Percentiles rank a stretch among this genome's conserved stretches.
phyloP scores from a whole-genome alignment of 2,888 invertebrate genomes.

The Hofmannophila pseudospretella region DNA sequence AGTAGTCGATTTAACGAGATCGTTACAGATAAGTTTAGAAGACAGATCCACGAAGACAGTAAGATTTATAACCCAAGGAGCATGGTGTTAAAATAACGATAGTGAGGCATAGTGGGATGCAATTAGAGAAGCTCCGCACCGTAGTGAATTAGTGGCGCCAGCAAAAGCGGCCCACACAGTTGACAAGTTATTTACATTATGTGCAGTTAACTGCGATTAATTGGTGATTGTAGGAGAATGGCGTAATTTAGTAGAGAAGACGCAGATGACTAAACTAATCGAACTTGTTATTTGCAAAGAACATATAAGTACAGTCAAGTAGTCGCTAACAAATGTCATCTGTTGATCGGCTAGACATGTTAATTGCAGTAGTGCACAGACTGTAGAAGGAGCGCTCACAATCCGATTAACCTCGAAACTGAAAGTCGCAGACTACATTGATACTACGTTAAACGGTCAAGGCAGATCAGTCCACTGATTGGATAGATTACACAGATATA shows the following conservation, averaged over 20 bases:
- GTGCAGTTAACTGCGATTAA: conserved; percentile 36
- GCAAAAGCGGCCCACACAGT: conserved; percentile 19
- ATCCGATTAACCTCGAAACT: conserved; percentile 58
- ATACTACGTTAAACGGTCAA: conserved; percentile 54
- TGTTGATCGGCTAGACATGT: conserved; percentile 33
- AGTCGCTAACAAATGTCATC: conserved; percentile 34
- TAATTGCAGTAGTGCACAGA: conserved; percentile 29
- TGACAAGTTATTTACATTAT: conserved; percentile 31
- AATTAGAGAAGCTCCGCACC: conserved; percentile 38
- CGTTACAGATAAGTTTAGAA: conserved; percentile 18
- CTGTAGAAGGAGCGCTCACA: conserved; percentile 37
- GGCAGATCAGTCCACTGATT: conserved; percentile 43
- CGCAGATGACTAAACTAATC: conserved; percentile 5
- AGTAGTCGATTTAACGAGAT: conserved; percentile 26
- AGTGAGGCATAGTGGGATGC: conserved; percentile 20
- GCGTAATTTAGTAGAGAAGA: conserved; percentile 3
- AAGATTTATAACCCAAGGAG: conserved; percentile 31
- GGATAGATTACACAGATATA: neutral
- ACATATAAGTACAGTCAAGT: conserved; percentile 15
- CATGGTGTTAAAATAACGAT: conserved; percentile 22
- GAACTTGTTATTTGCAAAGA: conserved; percentile 8
- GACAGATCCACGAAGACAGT: conserved; percentile 20
- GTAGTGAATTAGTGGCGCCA: conserved; percentile 37
- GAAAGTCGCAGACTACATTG: conserved; percentile 52
- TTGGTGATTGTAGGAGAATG: conserved; percentile 28